Conservation (phyloP, 2,797 vertebrate species). For the Euphonia xanthogaster region DNA sequence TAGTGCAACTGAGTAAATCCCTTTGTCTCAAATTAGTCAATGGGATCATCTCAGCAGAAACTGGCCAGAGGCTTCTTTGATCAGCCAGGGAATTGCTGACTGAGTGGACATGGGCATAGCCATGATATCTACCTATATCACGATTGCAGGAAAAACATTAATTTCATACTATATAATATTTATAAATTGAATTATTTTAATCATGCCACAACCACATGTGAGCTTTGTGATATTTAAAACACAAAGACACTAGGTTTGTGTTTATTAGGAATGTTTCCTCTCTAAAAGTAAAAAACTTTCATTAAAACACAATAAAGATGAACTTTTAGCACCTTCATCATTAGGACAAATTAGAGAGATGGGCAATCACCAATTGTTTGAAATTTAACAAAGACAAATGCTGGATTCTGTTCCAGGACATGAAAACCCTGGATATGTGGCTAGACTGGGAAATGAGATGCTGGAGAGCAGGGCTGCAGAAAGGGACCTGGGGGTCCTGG, state of each 20-base stretch:
- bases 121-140: background rate
- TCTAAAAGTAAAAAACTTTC: background rate
- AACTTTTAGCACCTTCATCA: background rate
- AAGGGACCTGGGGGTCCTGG: background rate
- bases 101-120: background rate
- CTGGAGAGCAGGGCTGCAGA: fast-evolving
- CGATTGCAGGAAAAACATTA: background rate
- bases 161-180: background rate
- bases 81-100: background rate
- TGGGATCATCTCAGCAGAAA: background rate
- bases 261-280: background rate
- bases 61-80: background rate
- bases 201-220: background rate
- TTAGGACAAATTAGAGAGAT: background rate
- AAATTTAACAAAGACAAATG: background rate
- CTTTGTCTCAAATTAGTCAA: background rate
- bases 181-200: background rate
- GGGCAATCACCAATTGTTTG: background rate
- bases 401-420: background rate
- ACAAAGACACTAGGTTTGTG: background rate
- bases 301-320: background rate
- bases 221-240: background rate
- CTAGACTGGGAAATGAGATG: background rate
- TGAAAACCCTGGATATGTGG: background rate
- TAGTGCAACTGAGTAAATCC: background rate